Base-by-base conservation (phyloP, 2,888 invertebrate genomes). In the Metopia argyrocephala region DNA sequence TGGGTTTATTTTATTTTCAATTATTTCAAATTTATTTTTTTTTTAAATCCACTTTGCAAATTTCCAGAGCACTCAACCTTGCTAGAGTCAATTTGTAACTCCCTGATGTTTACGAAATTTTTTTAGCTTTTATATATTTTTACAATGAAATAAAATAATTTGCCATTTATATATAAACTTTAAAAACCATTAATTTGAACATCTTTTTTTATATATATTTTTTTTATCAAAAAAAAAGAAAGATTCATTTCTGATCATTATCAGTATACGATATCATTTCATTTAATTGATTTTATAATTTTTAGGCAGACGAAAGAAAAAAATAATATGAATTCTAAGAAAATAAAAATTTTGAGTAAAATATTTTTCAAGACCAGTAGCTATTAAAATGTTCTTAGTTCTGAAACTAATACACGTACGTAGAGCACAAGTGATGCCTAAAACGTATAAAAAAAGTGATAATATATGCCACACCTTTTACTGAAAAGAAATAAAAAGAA, bases 61-160 rank as follows among this genome's bases (percentile, higher is more conserved):
- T 27, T 27, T 38, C 38, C 28, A 23, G 56, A 45, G 18, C 45
- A 70, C 74, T 74, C 9, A 15, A 21, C 71, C 25, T 31, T 18
- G 20, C 48, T 74, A 78, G 70, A 78, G 70, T 78, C 50, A 65
- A 61, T 2, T 23, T 25, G 48, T 31, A 70, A 81, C 81, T 81
- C 69, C 7, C 54, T 78, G 66, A 23, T 31, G 7, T 46, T 70
- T 23, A 28, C 5, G 9, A 70, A 66, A 68, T n/a, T 27, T 27
- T 21, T 50, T 45, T 20, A 21, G 69, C 65, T 70, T 81, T 74
- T 81, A 81, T 81, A 81, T 70, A 45, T 70, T 81, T 74, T 27
- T 45, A 52, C 15, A 46, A 52, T 38, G n/a, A 28, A 23, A 20
- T 20, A 38, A 21, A 59, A 52, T 52, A 1, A 62, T 59, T 70